Conservation (phyloP, 2,888 invertebrate species). For the Brachypalpus laphriformis region DNA sequence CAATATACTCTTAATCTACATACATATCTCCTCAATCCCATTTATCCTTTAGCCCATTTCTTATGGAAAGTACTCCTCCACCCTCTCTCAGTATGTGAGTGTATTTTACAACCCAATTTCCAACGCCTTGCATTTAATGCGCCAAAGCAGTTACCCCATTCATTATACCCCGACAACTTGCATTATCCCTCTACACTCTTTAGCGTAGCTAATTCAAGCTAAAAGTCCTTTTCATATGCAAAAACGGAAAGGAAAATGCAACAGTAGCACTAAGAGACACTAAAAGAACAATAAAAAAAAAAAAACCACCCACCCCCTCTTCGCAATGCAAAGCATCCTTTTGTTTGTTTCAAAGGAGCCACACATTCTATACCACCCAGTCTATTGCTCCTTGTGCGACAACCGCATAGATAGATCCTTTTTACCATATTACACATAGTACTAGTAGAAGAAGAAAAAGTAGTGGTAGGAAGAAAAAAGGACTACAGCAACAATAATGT, state of each 20-base stretch:
- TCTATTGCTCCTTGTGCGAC: constrained; percentile 62
- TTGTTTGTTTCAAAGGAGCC: constrained; percentile 62
- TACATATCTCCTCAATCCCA: constrained; percentile 40
- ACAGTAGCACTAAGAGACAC: constrained; percentile 61
- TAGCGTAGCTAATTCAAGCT: constrained; percentile 69
- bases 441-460: not conserved
- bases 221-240: constrained; percentile 66
- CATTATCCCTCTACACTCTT: constrained; percentile 63
- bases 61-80: constrained; percentile 5
- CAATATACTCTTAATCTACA: constrained; percentile 39
- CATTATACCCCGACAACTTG: constrained; percentile 61
- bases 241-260: constrained; percentile 59
- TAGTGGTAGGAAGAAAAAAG: constrained; percentile 6
- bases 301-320: not conserved
- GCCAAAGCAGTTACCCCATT: constrained; percentile 68
- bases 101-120: constrained; percentile 70
- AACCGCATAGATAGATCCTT: constrained; percentile 64
- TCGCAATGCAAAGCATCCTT: constrained; percentile 35
- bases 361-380: constrained; percentile 12
- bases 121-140: constrained; percentile 67
- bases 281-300: not conserved
- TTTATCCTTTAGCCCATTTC: constrained; percentile 38
- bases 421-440: constrained; percentile 66
- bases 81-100: constrained; percentile 1
- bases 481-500: constrained; percentile 40